These are phyloP conservation scores for Polylopha cassiicola DNA, from an alignment of 2,888 invertebrate species.

Conservation along the genomic window DNA sequence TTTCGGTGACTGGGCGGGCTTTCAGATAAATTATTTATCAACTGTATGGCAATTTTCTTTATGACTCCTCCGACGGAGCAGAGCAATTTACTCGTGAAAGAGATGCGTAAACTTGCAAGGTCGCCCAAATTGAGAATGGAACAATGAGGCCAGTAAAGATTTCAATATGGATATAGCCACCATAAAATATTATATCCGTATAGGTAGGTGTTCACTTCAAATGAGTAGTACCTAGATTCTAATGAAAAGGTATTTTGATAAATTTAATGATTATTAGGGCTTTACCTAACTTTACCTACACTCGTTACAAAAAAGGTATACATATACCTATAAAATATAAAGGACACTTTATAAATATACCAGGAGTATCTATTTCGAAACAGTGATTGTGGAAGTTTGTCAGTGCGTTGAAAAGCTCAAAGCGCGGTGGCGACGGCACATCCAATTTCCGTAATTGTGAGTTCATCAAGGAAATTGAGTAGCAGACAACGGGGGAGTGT, in stretches of 20 bases:
- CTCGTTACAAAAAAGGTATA: too few relatives aligned
- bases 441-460: conserved; percentile 72
- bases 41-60: conserved; percentile 78
- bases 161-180: conserved; percentile 52
- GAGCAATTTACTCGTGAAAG: conserved; percentile 75
- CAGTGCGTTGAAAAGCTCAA: conserved; percentile 23
- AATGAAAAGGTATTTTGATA: too few relatives aligned
- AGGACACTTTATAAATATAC: not conserved
- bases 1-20: conserved; percentile 76
- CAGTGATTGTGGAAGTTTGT: conserved; percentile 27
- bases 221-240: too few relatives aligned
- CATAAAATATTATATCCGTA: conserved; percentile 17
- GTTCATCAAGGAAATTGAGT: conserved; percentile 73
- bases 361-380: conserved; percentile 3
- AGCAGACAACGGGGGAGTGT: conserved; percentile 47
- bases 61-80: conserved; percentile 76
- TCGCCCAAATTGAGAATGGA: conserved; percentile 69
- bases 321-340: too few relatives aligned
- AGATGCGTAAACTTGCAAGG: conserved; percentile 76
- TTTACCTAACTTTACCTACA: too few relatives aligned
- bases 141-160: conserved; percentile 64
- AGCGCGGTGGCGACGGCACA: conserved; percentile 35
- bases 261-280: too few relatives aligned
- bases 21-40: conserved; percentile 78
- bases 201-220: too few relatives aligned